Evolutionary conservation across 2,113 vertebrate species (phyloP).

Genomic region (Anolis carolinensis): DNA sequence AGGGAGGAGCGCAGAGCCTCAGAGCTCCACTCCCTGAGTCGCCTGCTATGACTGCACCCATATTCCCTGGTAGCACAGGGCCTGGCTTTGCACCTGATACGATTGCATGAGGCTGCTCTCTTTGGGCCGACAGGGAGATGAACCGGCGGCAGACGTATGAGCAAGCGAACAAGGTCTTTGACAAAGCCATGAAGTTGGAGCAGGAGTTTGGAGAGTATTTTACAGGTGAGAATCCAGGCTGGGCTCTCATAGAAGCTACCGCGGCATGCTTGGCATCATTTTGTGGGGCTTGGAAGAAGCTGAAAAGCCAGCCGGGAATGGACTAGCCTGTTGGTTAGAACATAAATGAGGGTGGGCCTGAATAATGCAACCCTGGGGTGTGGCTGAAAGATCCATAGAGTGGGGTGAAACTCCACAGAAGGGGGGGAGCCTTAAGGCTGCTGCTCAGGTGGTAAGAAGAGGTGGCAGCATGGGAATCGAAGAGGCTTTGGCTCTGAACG

Average conservation of each 20-base stretch:
- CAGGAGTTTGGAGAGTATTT: constrained; percentile 99
- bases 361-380: not conserved
- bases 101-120: not conserved
- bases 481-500: not conserved
- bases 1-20: too few species aligned
- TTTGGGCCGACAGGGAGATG: constrained; percentile 89
- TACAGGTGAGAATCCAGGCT: constrained; percentile 83
- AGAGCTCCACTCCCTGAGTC: too few species aligned
- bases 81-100: not conserved
- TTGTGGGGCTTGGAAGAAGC: constrained; percentile 44
- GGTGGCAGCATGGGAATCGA: too few species aligned
- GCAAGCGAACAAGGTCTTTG: constrained; percentile 97
- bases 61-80: not conserved
- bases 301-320: not conserved
- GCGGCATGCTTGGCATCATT: constrained; percentile 8
- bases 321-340: not conserved
- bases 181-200: constrained; percentile 98
- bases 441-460: not conserved
- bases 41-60: too few species aligned
- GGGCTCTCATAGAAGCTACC: constrained; percentile 22
- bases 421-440: too few species aligned
- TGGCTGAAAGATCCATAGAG: not conserved
- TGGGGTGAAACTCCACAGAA: not conserved
- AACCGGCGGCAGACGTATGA: constrained; percentile 98
- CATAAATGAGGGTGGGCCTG: not conserved